phyloP scores from a whole-genome alignment of 2,113 vertebrate species.

The Atrichornis clamosus region DNA sequence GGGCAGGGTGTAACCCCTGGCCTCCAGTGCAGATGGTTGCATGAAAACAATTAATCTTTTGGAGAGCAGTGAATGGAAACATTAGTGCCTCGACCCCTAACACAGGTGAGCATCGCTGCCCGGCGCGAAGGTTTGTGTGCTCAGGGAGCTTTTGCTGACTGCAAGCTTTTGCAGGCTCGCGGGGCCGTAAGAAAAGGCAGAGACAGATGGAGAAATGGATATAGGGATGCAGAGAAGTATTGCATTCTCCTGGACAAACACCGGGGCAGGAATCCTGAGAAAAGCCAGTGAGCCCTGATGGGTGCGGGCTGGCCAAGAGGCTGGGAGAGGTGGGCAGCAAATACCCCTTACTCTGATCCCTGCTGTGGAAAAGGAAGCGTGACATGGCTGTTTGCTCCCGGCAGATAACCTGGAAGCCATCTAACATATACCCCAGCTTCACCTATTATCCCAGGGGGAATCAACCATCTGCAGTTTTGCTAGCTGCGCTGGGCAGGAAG shows the following conservation, averaged over 20 bases:
- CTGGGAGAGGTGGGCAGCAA: neutral
- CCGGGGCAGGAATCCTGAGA: neutral
- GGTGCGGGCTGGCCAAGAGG: accelerated
- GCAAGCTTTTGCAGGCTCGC: neutral
- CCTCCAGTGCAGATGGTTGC: neutral
- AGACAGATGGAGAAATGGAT: neutral
- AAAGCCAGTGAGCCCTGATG: neutral
- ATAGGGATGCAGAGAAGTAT: neutral
- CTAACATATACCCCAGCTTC: neutral
- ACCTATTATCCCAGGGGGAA: conserved; percentile 32
- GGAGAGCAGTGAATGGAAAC: neutral
- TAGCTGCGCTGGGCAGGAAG: conserved; percentile 10
- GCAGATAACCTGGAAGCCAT: conserved; percentile 1
- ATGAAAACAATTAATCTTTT: conserved; percentile 8
- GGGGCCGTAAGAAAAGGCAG: neutral
- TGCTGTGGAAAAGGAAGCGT: neutral
- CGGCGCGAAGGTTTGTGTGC: neutral
- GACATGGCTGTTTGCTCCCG: neutral
- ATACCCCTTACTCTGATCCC: neutral
- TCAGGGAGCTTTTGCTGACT: neutral
- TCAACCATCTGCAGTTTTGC: conserved; percentile 23
- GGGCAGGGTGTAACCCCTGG: neutral
- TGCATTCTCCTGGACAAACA: neutral
- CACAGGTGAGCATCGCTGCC: neutral
- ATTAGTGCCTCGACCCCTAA: neutral